Conservation (phyloP, 37 sponge, comb jelly and placozoan genomes). For the Oscarella lobularis region DNA sequence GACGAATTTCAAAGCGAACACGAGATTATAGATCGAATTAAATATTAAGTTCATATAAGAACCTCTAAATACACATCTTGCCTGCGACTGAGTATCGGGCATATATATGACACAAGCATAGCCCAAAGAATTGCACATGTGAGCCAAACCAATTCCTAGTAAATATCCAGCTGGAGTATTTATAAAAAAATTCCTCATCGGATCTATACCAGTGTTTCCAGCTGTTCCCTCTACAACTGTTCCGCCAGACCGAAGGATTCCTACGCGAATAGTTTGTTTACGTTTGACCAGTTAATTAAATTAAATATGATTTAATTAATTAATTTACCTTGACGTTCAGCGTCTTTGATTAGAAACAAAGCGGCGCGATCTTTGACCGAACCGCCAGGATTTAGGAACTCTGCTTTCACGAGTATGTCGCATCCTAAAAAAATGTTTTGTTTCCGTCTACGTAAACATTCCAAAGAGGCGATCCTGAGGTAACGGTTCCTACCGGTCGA, state of each 20-base stretch:
- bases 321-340: slow-evolving; percentile 49
- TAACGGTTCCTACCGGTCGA: no score
- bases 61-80: slow-evolving; percentile 9
- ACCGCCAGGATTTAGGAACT: slow-evolving; percentile 71
- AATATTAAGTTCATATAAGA: not conserved
- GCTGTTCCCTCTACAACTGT: slow-evolving; percentile 80
- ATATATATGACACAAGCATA: slow-evolving; percentile 88
- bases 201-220: slow-evolving; percentile 57
- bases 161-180: no score
- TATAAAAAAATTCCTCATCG: not conserved
- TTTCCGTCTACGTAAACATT: no score
- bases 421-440: no score
- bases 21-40: not conserved
- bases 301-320: not conserved
- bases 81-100: slow-evolving; percentile 88
- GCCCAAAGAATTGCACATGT: slow-evolving; percentile 64
- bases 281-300: not conserved
- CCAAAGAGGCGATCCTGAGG: no score
- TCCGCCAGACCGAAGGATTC: slow-evolving; percentile 45
- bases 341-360: slow-evolving; percentile 73
- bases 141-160: slow-evolving; percentile 71
- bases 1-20: not conserved
- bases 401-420: slow-evolving; percentile 52
- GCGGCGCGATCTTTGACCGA: slow-evolving; percentile 81
- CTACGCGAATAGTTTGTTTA: no score